phyloP scores from a whole-genome alignment of 23 tunicate species.

The Halocynthia roretzi region DNA sequence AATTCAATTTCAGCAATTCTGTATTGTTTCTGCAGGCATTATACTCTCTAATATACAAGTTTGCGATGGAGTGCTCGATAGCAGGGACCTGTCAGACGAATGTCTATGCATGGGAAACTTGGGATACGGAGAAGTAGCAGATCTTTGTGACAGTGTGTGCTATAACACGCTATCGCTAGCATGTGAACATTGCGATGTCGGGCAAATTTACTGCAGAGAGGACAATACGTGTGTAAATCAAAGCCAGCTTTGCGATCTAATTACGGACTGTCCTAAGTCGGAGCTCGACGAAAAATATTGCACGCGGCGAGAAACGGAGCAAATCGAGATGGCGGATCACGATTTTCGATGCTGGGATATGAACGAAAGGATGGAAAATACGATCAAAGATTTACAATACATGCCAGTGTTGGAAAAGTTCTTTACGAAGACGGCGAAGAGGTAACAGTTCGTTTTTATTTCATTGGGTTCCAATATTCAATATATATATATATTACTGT shows the following conservation, averaged over 20 bases:
- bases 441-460: too few relatives aligned
- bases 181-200: neutral
- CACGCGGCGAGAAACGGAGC: neutral
- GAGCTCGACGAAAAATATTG: conserved; percentile 16
- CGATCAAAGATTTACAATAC: neutral
- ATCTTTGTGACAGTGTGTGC: neutral
- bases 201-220: conserved; percentile 16
- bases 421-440: too few relatives aligned
- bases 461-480: too few relatives aligned
- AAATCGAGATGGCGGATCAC: neutral
- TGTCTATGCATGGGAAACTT: conserved; percentile 10
- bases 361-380: neutral
- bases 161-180: neutral
- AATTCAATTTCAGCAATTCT: too few relatives aligned
- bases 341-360: conserved; percentile 6
- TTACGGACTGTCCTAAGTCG: neutral
- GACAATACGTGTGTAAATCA: neutral
- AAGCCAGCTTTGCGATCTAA: conserved; percentile 6
- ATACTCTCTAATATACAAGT: conserved; percentile 10
- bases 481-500: too few relatives aligned
- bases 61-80: conserved; percentile 12
- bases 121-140: neutral
- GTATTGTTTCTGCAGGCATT: neutral
- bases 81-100: conserved; percentile 8
- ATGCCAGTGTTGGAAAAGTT: neutral